phyloP scores from a whole-genome alignment of 2,888 invertebrate species.

The Plusia festucae region DNA sequence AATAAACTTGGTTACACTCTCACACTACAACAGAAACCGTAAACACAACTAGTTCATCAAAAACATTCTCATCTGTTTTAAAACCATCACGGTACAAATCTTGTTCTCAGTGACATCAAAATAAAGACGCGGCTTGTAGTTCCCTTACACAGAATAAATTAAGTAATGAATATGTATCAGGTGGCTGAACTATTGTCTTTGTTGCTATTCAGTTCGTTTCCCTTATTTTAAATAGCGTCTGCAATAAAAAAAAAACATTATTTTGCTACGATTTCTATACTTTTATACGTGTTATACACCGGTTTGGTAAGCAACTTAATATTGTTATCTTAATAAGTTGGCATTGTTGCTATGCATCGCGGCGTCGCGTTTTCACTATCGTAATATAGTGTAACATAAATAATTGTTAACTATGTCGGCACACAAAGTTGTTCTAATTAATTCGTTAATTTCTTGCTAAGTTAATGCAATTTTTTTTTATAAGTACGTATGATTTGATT shows the following conservation, averaged over 20 bases:
- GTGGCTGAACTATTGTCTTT: not conserved
- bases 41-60: not conserved
- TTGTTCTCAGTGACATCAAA: constrained; percentile 1
- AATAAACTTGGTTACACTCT: too few species aligned
- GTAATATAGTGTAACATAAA: constrained; percentile 34
- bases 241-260: not conserved
- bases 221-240: constrained; percentile 4
- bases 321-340: constrained; percentile 35
- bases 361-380: constrained; percentile 48
- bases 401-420: constrained; percentile 37
- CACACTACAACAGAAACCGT: not conserved
- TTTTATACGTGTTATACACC: constrained; percentile 10
- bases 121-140: not conserved
- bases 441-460: constrained; percentile 6
- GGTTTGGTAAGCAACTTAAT: constrained; percentile 30
- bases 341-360: constrained; percentile 38
- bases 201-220: not conserved
- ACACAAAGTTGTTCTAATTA: constrained; percentile 50
- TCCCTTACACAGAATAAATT: constrained; percentile 5
- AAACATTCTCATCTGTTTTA: constrained; percentile 9
- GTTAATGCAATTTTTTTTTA: too few species aligned
- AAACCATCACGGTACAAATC: constrained; percentile 7
- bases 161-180: not conserved
- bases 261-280: constrained; percentile 1
- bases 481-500: too few species aligned